Evolutionary conservation across 2,797 vertebrate species (phyloP).

Genomic region (Cyprinodon diabolis): DNA sequence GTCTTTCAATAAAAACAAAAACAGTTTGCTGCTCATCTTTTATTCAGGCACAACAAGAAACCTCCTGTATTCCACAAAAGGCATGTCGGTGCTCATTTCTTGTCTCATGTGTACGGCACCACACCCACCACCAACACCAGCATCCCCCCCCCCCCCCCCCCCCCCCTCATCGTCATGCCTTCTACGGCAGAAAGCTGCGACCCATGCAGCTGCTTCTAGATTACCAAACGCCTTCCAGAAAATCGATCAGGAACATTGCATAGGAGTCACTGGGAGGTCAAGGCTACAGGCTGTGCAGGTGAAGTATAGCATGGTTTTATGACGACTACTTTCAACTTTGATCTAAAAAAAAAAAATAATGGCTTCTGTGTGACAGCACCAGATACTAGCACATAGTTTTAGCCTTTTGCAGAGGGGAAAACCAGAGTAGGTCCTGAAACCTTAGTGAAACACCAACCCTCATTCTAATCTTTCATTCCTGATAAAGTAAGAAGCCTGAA

Average conservation of each 20-base stretch:
- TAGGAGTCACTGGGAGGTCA: conserved; percentile 29
- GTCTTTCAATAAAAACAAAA: not conserved
- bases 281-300: conserved; percentile 1
- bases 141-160: conserved; percentile 1
- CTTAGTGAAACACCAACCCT: conserved; percentile 8
- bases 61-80: conserved; percentile 76
- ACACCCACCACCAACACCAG: conserved; percentile 83
- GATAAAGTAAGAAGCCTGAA: conserved; percentile 97
- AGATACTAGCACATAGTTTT: not conserved
- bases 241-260: conserved; percentile 54
- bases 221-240: conserved; percentile 43
- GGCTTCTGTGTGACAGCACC: not conserved
- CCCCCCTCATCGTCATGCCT: conserved; percentile 2
- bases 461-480: conserved; percentile 82
- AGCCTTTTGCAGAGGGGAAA: not conserved
- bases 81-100: conserved; percentile 57
- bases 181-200: conserved; percentile 65
- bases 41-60: conserved; percentile 88
- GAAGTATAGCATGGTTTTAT: not conserved
- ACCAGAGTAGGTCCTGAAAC: not conserved
- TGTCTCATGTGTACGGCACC: conserved; percentile 76
- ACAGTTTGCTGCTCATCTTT: conserved; percentile 68
- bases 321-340: not conserved
- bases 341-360: not conserved
- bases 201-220: conserved; percentile 22